Base-by-base conservation (phyloP, 2,113 vertebrate genomes). In the Anoplopoma fimbria region DNA sequence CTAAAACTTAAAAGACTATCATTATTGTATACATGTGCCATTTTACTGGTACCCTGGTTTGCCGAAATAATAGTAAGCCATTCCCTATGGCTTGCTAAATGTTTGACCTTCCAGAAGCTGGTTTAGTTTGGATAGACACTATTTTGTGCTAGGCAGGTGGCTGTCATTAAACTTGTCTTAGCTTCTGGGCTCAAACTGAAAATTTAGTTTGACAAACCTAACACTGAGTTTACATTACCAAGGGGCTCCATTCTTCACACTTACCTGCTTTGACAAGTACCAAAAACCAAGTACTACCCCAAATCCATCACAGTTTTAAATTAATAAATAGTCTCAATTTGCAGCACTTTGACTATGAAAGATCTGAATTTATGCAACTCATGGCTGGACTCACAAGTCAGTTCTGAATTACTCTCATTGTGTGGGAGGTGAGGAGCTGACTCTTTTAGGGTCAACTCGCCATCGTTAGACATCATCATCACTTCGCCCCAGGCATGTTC, bases 401-500 rank as follows among this genome's bases (percentile, higher is more conserved):
- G n/a, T 45, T 49, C 31, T 61, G 36, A 71, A 60, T 86, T 53
- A 65, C 49, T 83, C 25, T 58, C 69, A 70, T 6, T 27, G 76
- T 58, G 80, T 78, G 65, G 78, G 83, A 91, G 85, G 70, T 81
- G 80, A 77, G 60, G 76, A 53, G 65, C 34, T 17, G 58, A 65
- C 40, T 75, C 69, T 65, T 82, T 84, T 69, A 65, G 74, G 84
- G 87, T 88, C 78, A 79, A 75, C 31, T 72, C 76, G 83, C 58
- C 69, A 81, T 82, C 8, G 23, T 75, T 55, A 81, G 57, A 57
- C 27, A 60, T 57, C 77, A 63, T 81, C 63, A 31, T 55, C 69
- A 29, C 65, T 49, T 38, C 17, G 87, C 86, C 85, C 64, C 69
- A 31, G 82, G 89, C 88, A 1, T 85, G 87, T 90, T 91, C 75